Conservation (phyloP, 2,113 vertebrate genomes). For the Aplodontia rufa region DNA sequence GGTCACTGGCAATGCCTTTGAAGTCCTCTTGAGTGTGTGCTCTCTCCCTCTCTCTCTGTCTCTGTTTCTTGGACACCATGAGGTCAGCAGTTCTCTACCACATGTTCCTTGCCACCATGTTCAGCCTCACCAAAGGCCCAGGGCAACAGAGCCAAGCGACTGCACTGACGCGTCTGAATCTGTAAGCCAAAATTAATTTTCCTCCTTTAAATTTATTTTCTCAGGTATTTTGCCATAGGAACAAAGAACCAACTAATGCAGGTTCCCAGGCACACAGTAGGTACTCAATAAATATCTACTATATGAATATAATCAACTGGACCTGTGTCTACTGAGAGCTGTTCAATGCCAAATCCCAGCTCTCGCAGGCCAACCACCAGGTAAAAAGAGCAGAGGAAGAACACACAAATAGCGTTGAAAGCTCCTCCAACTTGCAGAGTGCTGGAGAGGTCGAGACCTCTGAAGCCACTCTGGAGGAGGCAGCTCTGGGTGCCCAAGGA, state of each 20-base stretch:
- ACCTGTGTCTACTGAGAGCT: neutral
- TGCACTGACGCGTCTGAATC: too few relatives aligned
- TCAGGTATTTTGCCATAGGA: neutral
- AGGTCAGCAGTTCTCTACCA: neutral
- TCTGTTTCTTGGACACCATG: neutral
- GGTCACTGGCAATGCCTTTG: too few relatives aligned
- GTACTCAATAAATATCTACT: neutral
- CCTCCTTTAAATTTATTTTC: neutral
- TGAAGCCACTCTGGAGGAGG: neutral
- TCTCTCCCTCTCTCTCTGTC: too few relatives aligned
- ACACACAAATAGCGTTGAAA: fast-evolving
- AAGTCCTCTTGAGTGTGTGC: too few relatives aligned
- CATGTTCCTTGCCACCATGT: neutral
- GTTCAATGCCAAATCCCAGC: neutral
- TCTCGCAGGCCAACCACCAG: neutral
- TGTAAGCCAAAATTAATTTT: neutral
- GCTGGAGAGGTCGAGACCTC: neutral
- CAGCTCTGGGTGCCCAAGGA: neutral
- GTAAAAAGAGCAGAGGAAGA: neutral
- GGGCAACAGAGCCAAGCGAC: neutral
- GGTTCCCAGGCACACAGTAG: neutral
- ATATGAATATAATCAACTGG: neutral
- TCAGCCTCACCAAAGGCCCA: neutral
- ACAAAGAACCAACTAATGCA: neutral
- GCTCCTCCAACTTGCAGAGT: neutral